Evolutionary conservation across 1,140 invertebrate genomes (phyloP).

Genomic region (Drosophila virilis): DNA sequence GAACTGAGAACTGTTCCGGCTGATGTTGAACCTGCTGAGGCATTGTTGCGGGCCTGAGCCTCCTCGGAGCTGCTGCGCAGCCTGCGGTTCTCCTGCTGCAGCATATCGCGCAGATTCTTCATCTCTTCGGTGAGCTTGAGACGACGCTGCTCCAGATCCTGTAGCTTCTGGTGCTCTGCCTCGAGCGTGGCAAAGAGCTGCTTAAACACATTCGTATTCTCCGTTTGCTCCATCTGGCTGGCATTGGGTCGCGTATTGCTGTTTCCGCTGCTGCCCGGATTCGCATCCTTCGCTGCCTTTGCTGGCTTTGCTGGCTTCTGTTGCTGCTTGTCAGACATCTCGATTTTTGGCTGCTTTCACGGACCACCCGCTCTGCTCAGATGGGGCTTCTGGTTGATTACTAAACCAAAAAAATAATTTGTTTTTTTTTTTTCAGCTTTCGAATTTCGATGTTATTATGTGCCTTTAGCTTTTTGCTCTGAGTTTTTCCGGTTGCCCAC

Average conservation of each 20-base stretch:
- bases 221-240: not conserved
- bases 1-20: not conserved
- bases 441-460: constrained; percentile 2
- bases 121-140: constrained; percentile 37
- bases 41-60: too few relatives aligned
- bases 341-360: not conserved
- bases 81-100: constrained; percentile 28
- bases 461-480: not conserved
- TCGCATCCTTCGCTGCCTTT: not conserved
- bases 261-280: not conserved
- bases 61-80: constrained; percentile 1
- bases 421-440: not conserved
- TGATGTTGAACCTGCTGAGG: not conserved
- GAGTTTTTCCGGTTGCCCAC: not conserved
- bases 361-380: constrained; percentile 1
- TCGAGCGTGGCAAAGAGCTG: constrained; percentile 43
- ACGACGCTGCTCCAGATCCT: constrained; percentile 33
- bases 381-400: not conserved
- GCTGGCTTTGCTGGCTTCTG: not conserved
- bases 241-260: not conserved
- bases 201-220: constrained; percentile 15
- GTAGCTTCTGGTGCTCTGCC: constrained; percentile 42
- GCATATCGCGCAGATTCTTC: constrained; percentile 12
- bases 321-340: constrained; percentile 1
- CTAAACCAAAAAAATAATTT: not conserved